Evolutionary conservation across 2,888 invertebrate species (phyloP), one percentile per base, ranked within the genome.

Genomic region (Bembecia ichneumoniformis): DNA sequence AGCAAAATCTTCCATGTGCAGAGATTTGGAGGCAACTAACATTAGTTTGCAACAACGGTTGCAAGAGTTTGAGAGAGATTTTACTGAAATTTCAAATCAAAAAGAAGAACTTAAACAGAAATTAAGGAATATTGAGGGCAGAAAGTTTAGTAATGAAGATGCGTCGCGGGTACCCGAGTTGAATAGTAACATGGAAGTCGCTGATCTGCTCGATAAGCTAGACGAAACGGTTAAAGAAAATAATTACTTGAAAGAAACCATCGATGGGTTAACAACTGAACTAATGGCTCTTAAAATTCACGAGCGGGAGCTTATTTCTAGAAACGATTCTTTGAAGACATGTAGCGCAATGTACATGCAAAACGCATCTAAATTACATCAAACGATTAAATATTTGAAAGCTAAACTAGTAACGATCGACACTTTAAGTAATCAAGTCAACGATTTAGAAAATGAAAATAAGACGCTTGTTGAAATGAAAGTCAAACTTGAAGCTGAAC

Each of bases 41-140:
- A 55, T 59, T 47, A 69, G 76, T 3, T 57, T 87, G 48, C 71
- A 81, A 47, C 66, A 64, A 43, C 77, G 78, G 55, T 59, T 87
- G 40, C 75, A 77, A 44, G 66, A 70, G 3, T 57, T 83, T 52
- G 69, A 69, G 60, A 53, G n/a, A 3, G 68, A 64, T 56, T 52
- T 71, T 28, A 60, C 68, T 50, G 69, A 68, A 55, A 58, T 64
- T 36, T 57, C 59, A 20, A 67, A 62, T 48, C 52, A 66, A 53
- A 56, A 59, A 48, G 64, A 52, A 51, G 55, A 20, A 49, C 58
- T 35, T 46, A 55, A 55, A 54, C 47, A 49, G 43, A 60, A 62
- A 52, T 20, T 64, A 35, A 52, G 53, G n/a, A 57, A 64, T 13
- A 50, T 58, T 9, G 58, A 74, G 48, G 47, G 75, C 20, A 68